Base-by-base conservation (phyloP, 2,113 vertebrate genomes). In the Entelurus aequoreus region DNA sequence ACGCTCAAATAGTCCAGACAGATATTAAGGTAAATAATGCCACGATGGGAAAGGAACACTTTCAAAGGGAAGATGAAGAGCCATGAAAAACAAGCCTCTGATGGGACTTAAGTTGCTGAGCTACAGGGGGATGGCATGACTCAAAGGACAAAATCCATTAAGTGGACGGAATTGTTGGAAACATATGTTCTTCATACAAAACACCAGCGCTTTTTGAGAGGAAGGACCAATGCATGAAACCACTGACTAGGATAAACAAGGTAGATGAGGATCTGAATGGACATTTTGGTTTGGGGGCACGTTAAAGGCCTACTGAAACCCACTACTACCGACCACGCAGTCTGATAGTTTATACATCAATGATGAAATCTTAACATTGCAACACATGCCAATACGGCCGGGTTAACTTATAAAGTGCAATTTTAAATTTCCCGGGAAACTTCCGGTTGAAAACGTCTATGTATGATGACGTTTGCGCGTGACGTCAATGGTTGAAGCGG, bases 231-330 rank as follows among this genome's bases (percentile, higher is more conserved):
- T 68, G 72, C 60, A 71, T 62, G 47, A 65, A 58, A 73, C 54
- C 63, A 75, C 72, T 76, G 80, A 86, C 74, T 53, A 77, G 75
- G 77, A 85, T 6, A 56, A 78, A 84, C 77, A 77, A 61, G 21
- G 38, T 66, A 78, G 69, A 69, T 14, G 72, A 67, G 10, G 40
- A 8, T 8, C 7, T 3, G 40, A 2, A 28, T 28, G 21, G 21
- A 28, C 21, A 28, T 28, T 28, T 28, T 28, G 1, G 1, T 28
- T 28, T 28, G 1, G 3, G 28, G 28, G 28, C 28, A 28, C 3
- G 28, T 28, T 3, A 28, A n/a, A n/a, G n/a, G n/a, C n/a, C n/a
- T n/a, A n/a, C n/a, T n/a, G n/a, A n/a, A n/a, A n/a, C n/a, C n/a
- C n/a, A n/a, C n/a, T n/a, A n/a, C n/a, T n/a, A n/a, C n/a, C n/a